Conservation (phyloP, 2,113 vertebrate species). For the Butastur rufipennis region DNA sequence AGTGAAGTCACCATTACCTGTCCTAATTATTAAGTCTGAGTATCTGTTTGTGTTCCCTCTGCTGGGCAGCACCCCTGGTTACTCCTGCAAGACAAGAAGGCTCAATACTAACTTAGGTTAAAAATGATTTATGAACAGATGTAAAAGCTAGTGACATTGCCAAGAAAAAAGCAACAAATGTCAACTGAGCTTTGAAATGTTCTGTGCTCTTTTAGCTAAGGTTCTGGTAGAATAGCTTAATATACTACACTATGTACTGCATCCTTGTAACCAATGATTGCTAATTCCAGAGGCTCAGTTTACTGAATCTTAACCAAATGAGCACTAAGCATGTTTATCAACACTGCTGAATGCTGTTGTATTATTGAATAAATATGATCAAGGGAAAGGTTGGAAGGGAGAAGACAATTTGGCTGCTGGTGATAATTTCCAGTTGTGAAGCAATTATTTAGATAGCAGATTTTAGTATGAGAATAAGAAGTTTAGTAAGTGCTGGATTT, state of each 20-base stretch:
- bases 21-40: background rate
- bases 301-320: conserved; percentile 5
- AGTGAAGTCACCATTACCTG: background rate
- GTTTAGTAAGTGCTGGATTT: conserved; percentile 33
- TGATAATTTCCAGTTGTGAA: conserved; percentile 25
- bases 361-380: background rate
- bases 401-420: background rate
- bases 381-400: background rate
- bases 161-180: background rate
- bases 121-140: background rate
- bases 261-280: background rate
- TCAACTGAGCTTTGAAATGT: background rate
- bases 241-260: background rate
- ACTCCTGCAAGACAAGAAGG: background rate
- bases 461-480: conserved; percentile 2
- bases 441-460: conserved; percentile 34
- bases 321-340: background rate
- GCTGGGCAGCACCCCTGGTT: background rate
- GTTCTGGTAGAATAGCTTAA: background rate
- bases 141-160: background rate
- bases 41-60: background rate
- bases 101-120: background rate
- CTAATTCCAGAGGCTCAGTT: background rate
- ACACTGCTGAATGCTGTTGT: background rate
- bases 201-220: background rate